A percentile compares a stretch with the other conserved stretches of the same genome.
These are phyloP conservation scores for Coleophora flavipennella DNA, from an alignment of 2,888 invertebrate species.

Conservation along the genomic window DNA sequence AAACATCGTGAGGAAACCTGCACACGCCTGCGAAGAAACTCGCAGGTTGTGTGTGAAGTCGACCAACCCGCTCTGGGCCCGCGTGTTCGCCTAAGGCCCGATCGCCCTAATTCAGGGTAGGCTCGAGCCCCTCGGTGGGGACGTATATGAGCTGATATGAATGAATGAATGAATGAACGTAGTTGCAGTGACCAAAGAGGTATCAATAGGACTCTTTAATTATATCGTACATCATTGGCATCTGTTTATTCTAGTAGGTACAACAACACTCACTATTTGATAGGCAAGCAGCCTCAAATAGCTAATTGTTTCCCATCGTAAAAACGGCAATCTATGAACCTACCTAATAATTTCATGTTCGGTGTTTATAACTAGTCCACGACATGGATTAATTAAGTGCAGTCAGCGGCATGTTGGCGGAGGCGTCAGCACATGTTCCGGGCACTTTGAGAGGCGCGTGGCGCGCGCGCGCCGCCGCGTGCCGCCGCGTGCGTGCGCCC, in stretches of 20 bases:
- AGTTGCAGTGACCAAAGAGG: too few relatives aligned
- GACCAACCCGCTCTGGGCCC: too few relatives aligned
- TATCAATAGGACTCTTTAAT: too few relatives aligned
- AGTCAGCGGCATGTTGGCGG: constrained; percentile 48
- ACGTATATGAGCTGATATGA: too few relatives aligned
- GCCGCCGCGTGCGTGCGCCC: constrained; percentile 2
- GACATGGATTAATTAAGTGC: constrained; percentile 64
- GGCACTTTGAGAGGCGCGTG: constrained; percentile 49
- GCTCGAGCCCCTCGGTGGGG: too few relatives aligned
- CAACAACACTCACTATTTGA: neutral
- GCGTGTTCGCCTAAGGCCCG: too few relatives aligned
- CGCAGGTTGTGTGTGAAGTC: too few relatives aligned
- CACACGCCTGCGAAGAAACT: too few relatives aligned
- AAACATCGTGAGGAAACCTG: too few relatives aligned
- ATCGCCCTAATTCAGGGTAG: too few relatives aligned
- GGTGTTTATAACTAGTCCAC: constrained; percentile 30
- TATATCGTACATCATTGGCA: too few relatives aligned
- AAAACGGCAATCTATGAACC: neutral
- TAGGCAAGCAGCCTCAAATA: neutral
- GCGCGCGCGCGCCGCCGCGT: constrained; percentile 22
- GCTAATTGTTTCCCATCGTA: neutral
- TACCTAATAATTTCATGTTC: constrained; percentile 18
- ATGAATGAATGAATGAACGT: too few relatives aligned
- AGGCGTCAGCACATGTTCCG: constrained; percentile 51
- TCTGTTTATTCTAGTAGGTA: neutral